Evolutionary conservation across 1,140 invertebrate genomes (phyloP), one percentile per base, ranked within the genome.

Genomic region (Battus philenor): DNA sequence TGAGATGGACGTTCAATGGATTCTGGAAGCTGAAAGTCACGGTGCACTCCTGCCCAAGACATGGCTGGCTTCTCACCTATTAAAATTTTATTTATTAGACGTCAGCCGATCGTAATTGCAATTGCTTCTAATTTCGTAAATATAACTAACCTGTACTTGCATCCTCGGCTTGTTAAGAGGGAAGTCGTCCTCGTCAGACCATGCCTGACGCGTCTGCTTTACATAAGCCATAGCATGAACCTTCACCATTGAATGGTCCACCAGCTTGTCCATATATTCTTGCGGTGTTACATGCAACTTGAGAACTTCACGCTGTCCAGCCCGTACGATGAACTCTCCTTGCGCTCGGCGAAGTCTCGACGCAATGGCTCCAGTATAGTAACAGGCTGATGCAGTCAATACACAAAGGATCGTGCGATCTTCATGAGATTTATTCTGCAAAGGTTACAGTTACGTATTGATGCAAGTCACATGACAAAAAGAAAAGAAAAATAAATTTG

Each of bases 101-200:
- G 10, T 20, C 8, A 9, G 12, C 5, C 12, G 10, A 11, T 30
- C 8, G 12, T 11, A 27, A 27, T 4, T n/a, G 8, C 12, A 30
- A 30, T 9, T 27, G 8, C 8, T 7, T 10, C 3, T 8, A 30
- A 30, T 1, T 11, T 30, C 2, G 2, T 12, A 10, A 30, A 30
- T 4, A 2, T 30, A 11, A 6, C 45, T 61, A 89, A n/a, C 86
- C 71, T 87, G 76, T 5, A 90, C 79, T 61, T 84, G 81, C 50
- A 91, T 78, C 32, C 79, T 84, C 4, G 92, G 91, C 60, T 91
- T 92, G 9, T 88, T 80, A 9, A 93, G 81, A 20, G 87, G 86
- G 72, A 92, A 91, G 64, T 92, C 90, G 60, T 92, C 91, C 56
- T 92, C 91, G 47, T 91, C 90, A 34, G 89, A 89, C 90, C 91